Evolutionary conservation across 2,888 invertebrate genomes (phyloP), one percentile per base, ranked within the genome.

Genomic region (Leuctra nigra): DNA sequence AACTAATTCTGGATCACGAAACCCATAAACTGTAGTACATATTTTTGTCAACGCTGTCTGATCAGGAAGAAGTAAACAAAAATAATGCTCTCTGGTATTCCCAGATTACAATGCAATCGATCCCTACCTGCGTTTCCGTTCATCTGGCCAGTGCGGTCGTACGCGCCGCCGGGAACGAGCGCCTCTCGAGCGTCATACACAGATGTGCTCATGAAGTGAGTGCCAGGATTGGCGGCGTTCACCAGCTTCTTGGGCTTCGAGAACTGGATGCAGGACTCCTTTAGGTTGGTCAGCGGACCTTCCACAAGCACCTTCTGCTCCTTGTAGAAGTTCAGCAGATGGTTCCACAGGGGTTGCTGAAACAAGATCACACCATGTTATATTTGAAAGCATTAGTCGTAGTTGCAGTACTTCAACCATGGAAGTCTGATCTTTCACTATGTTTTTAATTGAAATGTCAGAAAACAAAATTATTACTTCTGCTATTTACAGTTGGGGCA

Each of bases 161-260:
- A 96, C 29, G 93, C 84, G 14, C 93, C 92, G 22, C 95, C 95
- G 0, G 95, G 94, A 54, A 94, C 89, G 73, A 96, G 80, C 3
- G 93, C 94, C 72, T 97, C 96, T 63, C 96, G 81, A 14, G 97
- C 97, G 74, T 96, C 95, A 72, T 93, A 97, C 85, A 95, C 94
- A 24, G 93, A 90, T 23, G 91, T 94, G 55, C 91, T 91, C 97
- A 98, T 97, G 71, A 97, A 98, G 69, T 97, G 94, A 0, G 94
- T 90, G 0, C 95, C 95, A 1, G 97, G 97, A 73, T 97, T 98
- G 57, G 91, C 83, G 0, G 91, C 84, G 71, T 98, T 97, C 18
- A 94, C 85, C 63, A 99, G 78, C 71, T 96, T 96, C 72, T 95
- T 93, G 1, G 97, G 97, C 72, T 97, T 98, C 25, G 95, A 91